Evolutionary conservation across 2,797 vertebrate genomes (phyloP), one percentile per base, ranked within the genome.

Genomic region (Hypotaenidia philippensis): DNA sequence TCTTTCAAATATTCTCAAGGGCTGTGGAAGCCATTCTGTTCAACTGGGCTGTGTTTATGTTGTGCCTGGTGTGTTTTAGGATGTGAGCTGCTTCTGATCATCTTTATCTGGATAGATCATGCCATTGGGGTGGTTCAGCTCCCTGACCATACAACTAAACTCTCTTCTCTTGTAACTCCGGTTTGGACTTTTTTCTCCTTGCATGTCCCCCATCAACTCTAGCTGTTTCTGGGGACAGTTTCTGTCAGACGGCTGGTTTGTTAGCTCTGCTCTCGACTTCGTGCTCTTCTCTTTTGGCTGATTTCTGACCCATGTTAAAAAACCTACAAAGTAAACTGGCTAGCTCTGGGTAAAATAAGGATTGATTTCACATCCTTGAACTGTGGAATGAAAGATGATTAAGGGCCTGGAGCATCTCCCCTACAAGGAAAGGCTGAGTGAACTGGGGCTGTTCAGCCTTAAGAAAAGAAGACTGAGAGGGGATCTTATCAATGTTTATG

Each of bases 261-360:
- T 45, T 70, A 55, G 55, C 55, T 59, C 41, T 87, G 25, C 61
- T 83, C 36, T 26, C 9, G 45, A 47, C 21, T 47, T 47, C 14
- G 21, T 47, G 26, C 52, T 92, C 61, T 81, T 96, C 91, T 89
- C 32, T 82, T 95, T 91, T 77, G 64, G 66, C 85, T 97, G 92
- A 83, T 96, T 98, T 97, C 96, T 87, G 92, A 89, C 79, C 69
- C 11, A 19, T 60, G 34, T 95, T 96, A 79, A 97, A 97, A 93
- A 93, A 91, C 70, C 47, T 96, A 69, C 77, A 94, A 96, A 97
- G 95, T 93, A 93, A 84, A 78, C 87, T 68, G 78, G 70, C 81
- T 93, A 89, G 88, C 81, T 97, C 90, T 44, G 68, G 34, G 57
- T 94, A 95, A 96, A 93, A 92, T 41, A 38, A 53, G 26, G 11